Conservation (phyloP, 2,113 vertebrate species). For the Crocuta crocuta region DNA sequence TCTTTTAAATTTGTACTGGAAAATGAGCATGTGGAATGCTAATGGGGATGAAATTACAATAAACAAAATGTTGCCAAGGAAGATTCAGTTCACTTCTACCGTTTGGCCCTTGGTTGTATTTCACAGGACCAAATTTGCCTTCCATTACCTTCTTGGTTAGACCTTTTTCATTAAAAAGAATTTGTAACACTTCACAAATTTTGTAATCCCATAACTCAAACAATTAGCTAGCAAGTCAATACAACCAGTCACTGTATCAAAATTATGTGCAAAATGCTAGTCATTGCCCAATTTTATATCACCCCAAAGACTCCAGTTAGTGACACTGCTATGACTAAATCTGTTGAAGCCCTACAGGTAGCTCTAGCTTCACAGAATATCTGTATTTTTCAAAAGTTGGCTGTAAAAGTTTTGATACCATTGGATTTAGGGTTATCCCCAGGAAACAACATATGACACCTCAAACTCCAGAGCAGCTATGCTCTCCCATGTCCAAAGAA, state of each 20-base stretch:
- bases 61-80: slow-evolving; percentile 35
- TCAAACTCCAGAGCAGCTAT: not conserved
- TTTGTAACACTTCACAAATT: slow-evolving; percentile 46
- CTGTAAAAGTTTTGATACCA: not conserved
- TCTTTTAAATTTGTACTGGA: slow-evolving; percentile 51
- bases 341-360: not conserved
- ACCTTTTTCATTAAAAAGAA: slow-evolving; percentile 45
- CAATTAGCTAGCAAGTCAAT: slow-evolving; percentile 59
- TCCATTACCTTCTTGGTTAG: slow-evolving; percentile 1
- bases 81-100: not conserved
- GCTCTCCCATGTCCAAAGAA: not conserved
- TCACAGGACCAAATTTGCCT: slow-evolving; percentile 35
- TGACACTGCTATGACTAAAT: not conserved
- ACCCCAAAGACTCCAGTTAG: not conserved
- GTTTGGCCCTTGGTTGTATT: slow-evolving; percentile 28
- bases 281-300: not conserved
- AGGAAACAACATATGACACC: not conserved
- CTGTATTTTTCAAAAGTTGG: not conserved
- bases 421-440: slow-evolving; percentile 14
- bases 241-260: slow-evolving; percentile 53
- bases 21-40: not conserved
- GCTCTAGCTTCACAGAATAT: not conserved
- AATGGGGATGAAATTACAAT: not conserved
- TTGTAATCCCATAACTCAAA: slow-evolving; percentile 26
- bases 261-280: not conserved